Conservation (phyloP, 2,888 invertebrate genomes). For the Buathra laborator region DNA sequence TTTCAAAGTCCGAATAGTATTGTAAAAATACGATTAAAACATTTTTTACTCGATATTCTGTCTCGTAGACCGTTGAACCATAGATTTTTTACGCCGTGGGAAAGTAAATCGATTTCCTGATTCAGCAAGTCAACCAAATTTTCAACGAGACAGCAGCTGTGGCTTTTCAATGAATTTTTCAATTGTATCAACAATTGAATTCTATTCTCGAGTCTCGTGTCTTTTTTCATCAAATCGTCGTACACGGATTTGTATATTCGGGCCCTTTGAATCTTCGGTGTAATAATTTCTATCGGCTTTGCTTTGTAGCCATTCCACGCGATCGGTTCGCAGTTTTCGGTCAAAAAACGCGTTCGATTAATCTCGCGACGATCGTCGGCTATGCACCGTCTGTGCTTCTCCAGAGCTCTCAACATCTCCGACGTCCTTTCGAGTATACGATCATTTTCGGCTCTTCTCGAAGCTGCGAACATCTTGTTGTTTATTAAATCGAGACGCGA, state of each 20-base stretch:
- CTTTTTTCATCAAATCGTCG: conserved; percentile 88
- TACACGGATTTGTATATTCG: conserved; percentile 91
- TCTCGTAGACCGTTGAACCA: conserved; percentile 89
- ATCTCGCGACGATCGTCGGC: conserved; percentile 88
- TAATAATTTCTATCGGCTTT: conserved; percentile 91
- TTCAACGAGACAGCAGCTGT: conserved; percentile 87
- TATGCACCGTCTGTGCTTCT: conserved; percentile 88
- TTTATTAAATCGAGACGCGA: conserved; percentile 89
- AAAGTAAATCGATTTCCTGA: conserved; percentile 90
- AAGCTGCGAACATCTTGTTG: conserved; percentile 88
- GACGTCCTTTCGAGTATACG: conserved; percentile 91
- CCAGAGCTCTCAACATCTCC: conserved; percentile 89
- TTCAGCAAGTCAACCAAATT: conserved; percentile 89
- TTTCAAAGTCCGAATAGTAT: not conserved
- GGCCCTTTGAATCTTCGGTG: conserved; percentile 92
- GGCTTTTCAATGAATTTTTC: conserved; percentile 89
- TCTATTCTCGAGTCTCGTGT: conserved; percentile 84
- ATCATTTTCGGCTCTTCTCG: conserved; percentile 90
- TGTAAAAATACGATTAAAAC: not conserved
- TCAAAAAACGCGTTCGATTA: conserved; percentile 88
- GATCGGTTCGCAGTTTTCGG: conserved; percentile 90
- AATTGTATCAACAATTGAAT: conserved; percentile 85
- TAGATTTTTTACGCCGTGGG: conserved; percentile 87
- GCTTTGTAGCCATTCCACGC: conserved; percentile 92
- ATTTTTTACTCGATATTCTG: conserved; percentile 86